Base-by-base conservation (phyloP, 2,113 vertebrate species). In the Illadopsis cleaveri region DNA sequence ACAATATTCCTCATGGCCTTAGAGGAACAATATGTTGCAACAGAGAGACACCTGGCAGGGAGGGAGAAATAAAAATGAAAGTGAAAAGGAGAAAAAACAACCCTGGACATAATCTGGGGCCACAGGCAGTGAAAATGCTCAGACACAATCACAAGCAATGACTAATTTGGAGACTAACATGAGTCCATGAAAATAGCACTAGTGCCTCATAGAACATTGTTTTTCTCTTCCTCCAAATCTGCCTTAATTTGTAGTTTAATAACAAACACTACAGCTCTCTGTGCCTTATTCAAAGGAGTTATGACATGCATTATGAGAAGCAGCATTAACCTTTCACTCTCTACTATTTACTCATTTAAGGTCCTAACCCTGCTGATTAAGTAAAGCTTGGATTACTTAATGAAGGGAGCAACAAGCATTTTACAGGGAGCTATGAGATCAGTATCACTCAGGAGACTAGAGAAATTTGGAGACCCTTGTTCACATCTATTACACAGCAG, bases 241-340 rank as follows among this genome's bases (percentile, higher is more conserved):
- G 54, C 89, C 62, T 70, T 93, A 84, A 93, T 96, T 94, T 88
- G 70, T 77, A 66, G 62, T 87, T 79, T 89, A 87, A 89, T 93
- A 94, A 97, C 86, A 90, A 96, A 91, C 56, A 89, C n/a, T 65
- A 62, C 50, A 75, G 61, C 50, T 44, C 54, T 53, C 71, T 48
- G 10, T 54, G 48, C 70, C 45, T 90, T 89, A 95, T 91, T 79
- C 66, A 85, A 65, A 94, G 62, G 40, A 82, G 68, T 91, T 95
- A 91, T 77, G 93, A 93, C 87, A 93, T 93, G 45, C 91, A 93
- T 96, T 93, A 96, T 82, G 91, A 93, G 70, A 45, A 93, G n/a
- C 45, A 90, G 57, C 93, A 95, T 96, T 97, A 96, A 61, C 89
- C 60, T 93, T 79, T 97, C 86, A 91, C 94, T 84, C 72, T 76